Evolutionary conservation across 2,113 vertebrate species (phyloP), one percentile per base, ranked within the genome.

Genomic region (Serilophus lunatus): DNA sequence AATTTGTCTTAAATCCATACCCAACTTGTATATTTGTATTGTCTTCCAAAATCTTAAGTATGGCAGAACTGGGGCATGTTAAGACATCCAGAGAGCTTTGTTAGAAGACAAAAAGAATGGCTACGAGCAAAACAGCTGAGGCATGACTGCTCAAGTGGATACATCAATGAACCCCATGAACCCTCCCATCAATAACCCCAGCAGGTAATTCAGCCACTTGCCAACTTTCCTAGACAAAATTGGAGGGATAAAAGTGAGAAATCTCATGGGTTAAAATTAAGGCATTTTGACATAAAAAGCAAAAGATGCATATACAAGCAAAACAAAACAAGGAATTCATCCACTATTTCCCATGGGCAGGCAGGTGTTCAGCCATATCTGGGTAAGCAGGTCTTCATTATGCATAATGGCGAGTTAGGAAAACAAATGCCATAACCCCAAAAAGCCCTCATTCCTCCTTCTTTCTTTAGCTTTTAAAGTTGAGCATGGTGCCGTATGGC

Each of bases 21-120:
- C 4, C 25, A 82, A 9, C 8, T 6, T 57, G 18, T 68, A 18
- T 6, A 59, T 10, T 35, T 71, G 7, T 22, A 31, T 20, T n/a
- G 17, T 45, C 5, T 18, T 68, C 26, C 65, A 56, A 78, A 82
- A 61, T 56, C 53, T 9, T 56, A 44, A 49, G 35, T n/a, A 19
- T 38, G 29, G 18, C 50, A 77, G 14, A 0, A 1, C 35, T 53
- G 57, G 25, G 15, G 0, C 24, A 50, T 3, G 0, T 60, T 60
- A 54, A 65, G 33, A 72, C 14, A 57, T 56, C 15, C 33, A 45
- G 35, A 61, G 54, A 66, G 24, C 33, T 50, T 38, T 31, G 26
- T 49, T 38, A 66, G 53, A 14, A 61, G 24, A 60, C 31, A 40
- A 56, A 45, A 86, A 70, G 18, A 66, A 36, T 13, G 18, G 11